Evolutionary conservation across 2,113 vertebrate species (phyloP), one percentile per base, ranked within the genome.

Genomic region (Oostethus manadensis): DNA sequence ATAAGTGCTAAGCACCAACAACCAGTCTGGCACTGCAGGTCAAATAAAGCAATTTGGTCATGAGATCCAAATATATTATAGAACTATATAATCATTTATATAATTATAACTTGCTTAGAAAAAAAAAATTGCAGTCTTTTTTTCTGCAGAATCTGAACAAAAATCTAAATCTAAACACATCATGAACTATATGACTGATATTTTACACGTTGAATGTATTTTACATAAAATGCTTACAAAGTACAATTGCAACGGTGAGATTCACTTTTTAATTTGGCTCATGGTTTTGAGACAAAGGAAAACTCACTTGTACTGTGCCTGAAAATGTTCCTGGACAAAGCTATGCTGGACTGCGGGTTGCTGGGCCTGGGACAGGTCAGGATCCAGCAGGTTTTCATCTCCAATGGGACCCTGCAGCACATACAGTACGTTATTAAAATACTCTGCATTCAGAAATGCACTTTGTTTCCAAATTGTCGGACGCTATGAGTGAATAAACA

Each of bases 251-350:
- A 43, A 10, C 17, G 43, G 3, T 44, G 42, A 16, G 14, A 18
- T 46, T 46, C 1, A 46, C 8, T 22, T 14, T 49, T 2, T 47
- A 46, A 46, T 47, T 47, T 26, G 23, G 23, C 23, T 26, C 23
- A 48, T 21, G 10, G 46, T 6, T 17, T 2, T 16, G 23, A 49
- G 29, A 1, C 8, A 4, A 64, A 53, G 22, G 22, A 48, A 42
- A n/a, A 87, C 90, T 87, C 66, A 91, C 90, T 91, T 91, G 79
- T 91, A 91, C 70, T 89, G 90, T 10, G 90, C 90, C 80, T 91
- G 90, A 71, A 91, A 91, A 62, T 88, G 90, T 44, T 89, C 86
- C 78, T 90, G 87, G 62, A 91, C 87, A 53, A 91, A 91, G 82
- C 90, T 91, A 84, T 86, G 79, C 57, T 73, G 84, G 58, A 78